Percentiles rank a stretch among this genome's conserved stretches.
Conservation (phyloP, 2,888 invertebrate species). For the Macrosoma leucophasiata region DNA sequence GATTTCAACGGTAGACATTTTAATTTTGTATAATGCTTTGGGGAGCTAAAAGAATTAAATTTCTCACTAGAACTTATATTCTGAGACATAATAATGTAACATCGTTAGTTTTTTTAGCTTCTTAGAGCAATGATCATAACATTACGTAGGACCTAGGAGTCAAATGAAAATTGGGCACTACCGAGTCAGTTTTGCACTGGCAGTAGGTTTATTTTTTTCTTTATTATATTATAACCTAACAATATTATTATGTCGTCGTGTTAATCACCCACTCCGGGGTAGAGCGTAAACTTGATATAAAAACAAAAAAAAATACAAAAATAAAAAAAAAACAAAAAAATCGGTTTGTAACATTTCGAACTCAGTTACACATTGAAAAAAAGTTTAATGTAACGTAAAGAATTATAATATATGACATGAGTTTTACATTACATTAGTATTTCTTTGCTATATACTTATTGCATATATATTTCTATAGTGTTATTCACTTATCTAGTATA, state of each 20-base stretch:
- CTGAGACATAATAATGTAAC: too few relatives aligned
- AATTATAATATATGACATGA: too few relatives aligned
- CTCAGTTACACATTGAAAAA: constrained; percentile 29
- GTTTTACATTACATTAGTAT: too few relatives aligned
- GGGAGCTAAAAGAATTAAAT: too few relatives aligned
- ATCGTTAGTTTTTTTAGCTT: constrained; percentile 1
- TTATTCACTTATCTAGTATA: too few relatives aligned
- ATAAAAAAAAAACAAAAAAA: constrained; percentile 30
- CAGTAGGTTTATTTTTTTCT: constrained; percentile 43
- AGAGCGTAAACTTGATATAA: constrained; percentile 45
- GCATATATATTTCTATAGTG: too few relatives aligned
- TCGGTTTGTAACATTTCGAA: constrained; percentile 46
- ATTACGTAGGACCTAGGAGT: too few relatives aligned
- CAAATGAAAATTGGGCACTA: constrained; percentile 40
- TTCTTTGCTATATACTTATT: too few relatives aligned
- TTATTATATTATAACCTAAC: constrained; percentile 44
- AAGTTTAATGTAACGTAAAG: constrained; percentile 19
- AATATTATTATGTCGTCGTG: constrained; percentile 64
- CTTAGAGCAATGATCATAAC: too few relatives aligned
- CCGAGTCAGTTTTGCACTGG: constrained; percentile 54
- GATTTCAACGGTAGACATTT: too few relatives aligned
- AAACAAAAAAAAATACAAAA: constrained; percentile 36
- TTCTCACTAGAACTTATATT: constrained; percentile 8
- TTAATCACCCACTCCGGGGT: constrained; percentile 61
- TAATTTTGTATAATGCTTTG: too few relatives aligned